Base-by-base conservation (phyloP, 2,888 invertebrate genomes). In the Ormia ochracea region DNA sequence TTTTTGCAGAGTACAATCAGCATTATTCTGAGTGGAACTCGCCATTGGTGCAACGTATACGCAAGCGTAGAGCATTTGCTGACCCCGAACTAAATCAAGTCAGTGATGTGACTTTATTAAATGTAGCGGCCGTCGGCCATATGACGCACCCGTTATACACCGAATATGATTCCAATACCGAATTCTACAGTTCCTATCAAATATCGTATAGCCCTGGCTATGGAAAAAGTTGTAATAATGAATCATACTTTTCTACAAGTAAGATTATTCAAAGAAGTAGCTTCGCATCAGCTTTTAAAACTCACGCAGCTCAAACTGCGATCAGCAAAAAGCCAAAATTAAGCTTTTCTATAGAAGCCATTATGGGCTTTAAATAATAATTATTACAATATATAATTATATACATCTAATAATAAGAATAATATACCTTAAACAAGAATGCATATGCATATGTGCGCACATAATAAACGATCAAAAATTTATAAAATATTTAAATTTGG, bases 331-430 rank as follows among this genome's bases (percentile, higher is more conserved):
- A 78, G 56, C 80, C 82, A n/a, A 83, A 83, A 72, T 48, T 82
- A 48, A 82, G 66, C 56, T 84, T 82, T 69, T 82, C 83, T 19
- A 84, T 83, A 54, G 82, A 82, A 85, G 92, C 93, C n/a, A 93
- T 94, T 79, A 93, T 83, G 82, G 83, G 83, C n/a, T 91, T 92
- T 33, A 91, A 91, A 59, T 84, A 28, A 54, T n/a, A n/a, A n/a
- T n/a, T n/a, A n/a, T 41, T 58, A 14, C 52, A 61, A 45, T 33
- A 31, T 36, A 26, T 9, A 23, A 14, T 17, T 21, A 28, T n/a
- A n/a, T n/a, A n/a, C n/a, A n/a, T n/a, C n/a, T n/a, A n/a, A n/a
- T n/a, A n/a, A n/a, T n/a, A n/a, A n/a, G n/a, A n/a, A n/a, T n/a
- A n/a, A n/a, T n/a, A n/a, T n/a, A n/a, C n/a, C n/a, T n/a, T n/a